Percentiles rank a stretch among this genome's conserved stretches.
phyloP scores from a whole-genome alignment of 2,888 invertebrate species.

The Lochmaea crataegi region DNA sequence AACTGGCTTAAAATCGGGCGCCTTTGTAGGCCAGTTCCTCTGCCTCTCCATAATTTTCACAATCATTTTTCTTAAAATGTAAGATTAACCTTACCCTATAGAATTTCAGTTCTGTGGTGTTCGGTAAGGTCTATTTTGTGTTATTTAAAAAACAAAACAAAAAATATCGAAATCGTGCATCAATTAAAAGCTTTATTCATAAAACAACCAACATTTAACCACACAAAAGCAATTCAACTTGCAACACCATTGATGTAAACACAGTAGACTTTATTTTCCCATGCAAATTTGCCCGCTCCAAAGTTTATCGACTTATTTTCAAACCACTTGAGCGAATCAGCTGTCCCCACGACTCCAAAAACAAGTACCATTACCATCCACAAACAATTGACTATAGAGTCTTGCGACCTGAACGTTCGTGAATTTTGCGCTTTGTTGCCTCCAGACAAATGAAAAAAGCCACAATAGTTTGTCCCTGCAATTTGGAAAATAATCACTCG shows the following conservation, averaged over 20 bases:
- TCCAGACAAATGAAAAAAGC: constrained; percentile 58
- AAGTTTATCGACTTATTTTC: constrained; percentile 42
- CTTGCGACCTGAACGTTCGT: constrained; percentile 51
- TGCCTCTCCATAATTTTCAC: no score
- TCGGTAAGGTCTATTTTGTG: background rate
- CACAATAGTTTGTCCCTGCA: constrained; percentile 48
- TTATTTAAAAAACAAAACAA: background rate
- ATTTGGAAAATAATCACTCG: constrained; percentile 39
- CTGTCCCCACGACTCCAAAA: constrained; percentile 48
- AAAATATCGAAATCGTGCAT: background rate
- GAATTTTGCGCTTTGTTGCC: constrained; percentile 63
- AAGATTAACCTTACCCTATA: no score
- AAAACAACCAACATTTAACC: background rate
- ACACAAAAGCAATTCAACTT: constrained; percentile 22
- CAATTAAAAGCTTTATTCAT: background rate
- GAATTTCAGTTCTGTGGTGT: no score
- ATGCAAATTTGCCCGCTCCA: constrained; percentile 41
- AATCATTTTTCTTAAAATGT: no score
- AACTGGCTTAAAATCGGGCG: no score
- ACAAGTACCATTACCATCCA: constrained; percentile 46
- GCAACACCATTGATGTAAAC: constrained; percentile 19
- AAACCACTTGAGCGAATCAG: constrained; percentile 49
- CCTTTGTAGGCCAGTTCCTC: no score
- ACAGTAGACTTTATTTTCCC: constrained; percentile 25
- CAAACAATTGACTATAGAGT: constrained; percentile 60